Conservation (phyloP, 2,113 vertebrate species). For the Ancistrus triradiatus region DNA sequence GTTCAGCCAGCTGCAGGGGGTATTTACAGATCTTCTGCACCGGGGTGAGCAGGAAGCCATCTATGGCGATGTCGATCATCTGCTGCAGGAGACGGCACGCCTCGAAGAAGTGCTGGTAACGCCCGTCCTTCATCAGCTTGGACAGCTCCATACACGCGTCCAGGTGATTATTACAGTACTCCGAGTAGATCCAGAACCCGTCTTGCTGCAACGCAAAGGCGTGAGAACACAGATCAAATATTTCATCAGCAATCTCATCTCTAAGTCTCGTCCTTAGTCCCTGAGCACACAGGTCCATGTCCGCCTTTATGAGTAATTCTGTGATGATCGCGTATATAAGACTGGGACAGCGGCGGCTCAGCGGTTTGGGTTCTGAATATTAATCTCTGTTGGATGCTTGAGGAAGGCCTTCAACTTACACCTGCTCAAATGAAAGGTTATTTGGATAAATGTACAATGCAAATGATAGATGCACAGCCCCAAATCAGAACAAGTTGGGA, state of each 20-base stretch:
- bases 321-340: no score
- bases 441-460: no score
- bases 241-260: neutral
- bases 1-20: slow-evolving; percentile 82
- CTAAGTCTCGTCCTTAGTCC: no score
- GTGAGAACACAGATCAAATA: neutral
- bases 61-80: slow-evolving; percentile 88
- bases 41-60: slow-evolving; percentile 83
- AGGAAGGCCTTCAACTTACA: no score
- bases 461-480: no score
- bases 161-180: slow-evolving; percentile 88
- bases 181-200: slow-evolving; percentile 88
- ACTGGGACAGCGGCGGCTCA: no score
- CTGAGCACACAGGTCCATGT: no score
- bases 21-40: slow-evolving; percentile 93
- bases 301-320: no score
- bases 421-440: no score
- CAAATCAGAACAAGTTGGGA: no score
- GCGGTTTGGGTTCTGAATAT: no score
- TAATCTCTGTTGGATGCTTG: no score
- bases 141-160: slow-evolving; percentile 88
- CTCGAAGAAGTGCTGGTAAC: slow-evolving; percentile 88
- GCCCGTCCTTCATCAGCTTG: slow-evolving; percentile 84
- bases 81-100: slow-evolving; percentile 84
- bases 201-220: slow-evolving; percentile 73